phyloP scores from a whole-genome alignment of 1,140 invertebrate genomes.

The Tetranychus cinnabarinus region DNA sequence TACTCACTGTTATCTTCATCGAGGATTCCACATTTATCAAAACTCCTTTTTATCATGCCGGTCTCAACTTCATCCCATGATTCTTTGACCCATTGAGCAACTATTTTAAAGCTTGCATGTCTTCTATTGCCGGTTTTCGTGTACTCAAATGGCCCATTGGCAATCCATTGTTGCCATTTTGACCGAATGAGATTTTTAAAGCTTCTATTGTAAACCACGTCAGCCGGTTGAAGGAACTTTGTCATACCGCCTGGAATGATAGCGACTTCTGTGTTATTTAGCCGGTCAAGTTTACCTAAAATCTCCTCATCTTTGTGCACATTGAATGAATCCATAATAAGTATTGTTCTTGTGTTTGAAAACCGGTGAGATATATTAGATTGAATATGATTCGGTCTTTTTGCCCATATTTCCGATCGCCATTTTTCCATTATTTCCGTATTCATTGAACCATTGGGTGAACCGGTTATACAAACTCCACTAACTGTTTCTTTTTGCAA shows the following conservation, averaged over 20 bases:
- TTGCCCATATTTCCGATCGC: neutral
- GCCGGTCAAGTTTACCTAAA: neutral
- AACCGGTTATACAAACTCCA: neutral
- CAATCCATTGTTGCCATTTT: constrained; percentile 14
- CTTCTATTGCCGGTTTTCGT: neutral
- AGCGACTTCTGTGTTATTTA: constrained; percentile 1
- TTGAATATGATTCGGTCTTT: neutral
- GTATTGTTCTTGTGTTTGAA: neutral
- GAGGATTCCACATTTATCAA: neutral
- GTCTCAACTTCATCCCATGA: neutral
- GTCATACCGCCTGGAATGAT: constrained; percentile 4
- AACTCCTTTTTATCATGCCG: neutral
- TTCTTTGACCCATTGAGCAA: neutral
- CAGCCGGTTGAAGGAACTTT: constrained; percentile 15
- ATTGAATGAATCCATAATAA: neutral
- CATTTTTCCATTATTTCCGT: constrained; percentile 1
- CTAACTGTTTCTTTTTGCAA: too few species aligned
- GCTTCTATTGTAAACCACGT: constrained; percentile 16
- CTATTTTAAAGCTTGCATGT: neutral
- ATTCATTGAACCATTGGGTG: neutral
- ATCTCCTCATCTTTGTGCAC: neutral
- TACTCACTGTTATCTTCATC: too few species aligned
- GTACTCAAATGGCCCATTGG: neutral
- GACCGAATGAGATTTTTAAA: constrained; percentile 14
- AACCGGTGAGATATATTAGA: neutral